phyloP scores from a whole-genome alignment of 2,113 vertebrate genomes.

The Himantopus leucocephalus region DNA sequence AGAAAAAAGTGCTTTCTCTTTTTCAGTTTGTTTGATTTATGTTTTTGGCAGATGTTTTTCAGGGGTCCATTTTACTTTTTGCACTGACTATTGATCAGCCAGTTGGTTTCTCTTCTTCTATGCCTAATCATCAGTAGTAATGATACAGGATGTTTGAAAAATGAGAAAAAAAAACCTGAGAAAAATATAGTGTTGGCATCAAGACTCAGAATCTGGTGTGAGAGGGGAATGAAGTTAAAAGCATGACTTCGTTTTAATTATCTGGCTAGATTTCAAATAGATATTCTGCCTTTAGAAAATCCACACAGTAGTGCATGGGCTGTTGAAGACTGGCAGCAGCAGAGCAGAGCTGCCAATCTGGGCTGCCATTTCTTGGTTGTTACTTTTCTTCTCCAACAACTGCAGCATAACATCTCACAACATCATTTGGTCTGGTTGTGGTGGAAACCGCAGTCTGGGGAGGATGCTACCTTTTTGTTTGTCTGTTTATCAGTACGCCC shows the following conservation, averaged over 20 bases:
- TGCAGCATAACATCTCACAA: not conserved
- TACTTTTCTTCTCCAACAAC: not conserved
- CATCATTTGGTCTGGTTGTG: not conserved
- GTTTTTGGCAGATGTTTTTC: not conserved
- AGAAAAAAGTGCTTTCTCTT: not conserved
- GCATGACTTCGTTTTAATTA: not conserved
- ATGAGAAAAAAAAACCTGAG: not conserved
- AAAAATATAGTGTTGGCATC: not conserved
- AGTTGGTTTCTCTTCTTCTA: not conserved
- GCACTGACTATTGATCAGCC: not conserved
- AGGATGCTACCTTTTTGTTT: not conserved
- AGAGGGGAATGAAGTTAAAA: not conserved
- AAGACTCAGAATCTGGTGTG: not conserved
- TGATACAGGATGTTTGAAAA: not conserved
- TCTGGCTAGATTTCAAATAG: not conserved
- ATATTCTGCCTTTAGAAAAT: not conserved
- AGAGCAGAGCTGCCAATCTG: not conserved
- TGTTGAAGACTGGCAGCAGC: not conserved
- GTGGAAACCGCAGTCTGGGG: not conserved
- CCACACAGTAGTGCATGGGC: not conserved
- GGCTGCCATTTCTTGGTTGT: not conserved
- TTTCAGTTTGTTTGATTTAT: not conserved
- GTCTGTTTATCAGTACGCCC: not conserved
- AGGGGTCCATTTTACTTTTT: not conserved
- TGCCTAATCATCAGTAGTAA: not conserved